phyloP scores from a whole-genome alignment of 2,797 vertebrate genomes.

The Otolemur crassicaudatus region DNA sequence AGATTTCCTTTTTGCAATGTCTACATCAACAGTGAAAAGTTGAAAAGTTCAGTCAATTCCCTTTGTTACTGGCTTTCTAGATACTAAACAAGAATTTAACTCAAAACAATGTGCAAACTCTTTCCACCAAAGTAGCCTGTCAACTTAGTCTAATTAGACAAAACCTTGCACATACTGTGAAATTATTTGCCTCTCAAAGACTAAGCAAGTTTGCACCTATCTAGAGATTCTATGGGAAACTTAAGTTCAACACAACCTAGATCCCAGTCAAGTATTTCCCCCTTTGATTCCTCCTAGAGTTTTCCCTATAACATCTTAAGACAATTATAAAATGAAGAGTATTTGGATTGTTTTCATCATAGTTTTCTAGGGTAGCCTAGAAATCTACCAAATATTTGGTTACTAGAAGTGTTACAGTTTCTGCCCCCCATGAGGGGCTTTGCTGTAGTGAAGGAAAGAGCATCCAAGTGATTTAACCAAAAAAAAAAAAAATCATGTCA shows the following conservation, averaged over 20 bases:
- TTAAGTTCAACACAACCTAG: background rate
- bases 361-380: background rate
- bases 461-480: background rate
- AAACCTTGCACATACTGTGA: background rate
- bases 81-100: constrained; percentile 61
- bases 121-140: constrained; percentile 30
- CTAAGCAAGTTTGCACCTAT: background rate
- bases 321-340: background rate
- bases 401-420: background rate
- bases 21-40: constrained; percentile 78
- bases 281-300: background rate
- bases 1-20: constrained; percentile 65
- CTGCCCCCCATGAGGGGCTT: background rate
- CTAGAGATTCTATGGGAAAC: background rate
- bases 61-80: constrained; percentile 37
- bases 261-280: background rate
- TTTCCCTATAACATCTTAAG: constrained; percentile 7
- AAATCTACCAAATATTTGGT: constrained; percentile 7
- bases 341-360: background rate
- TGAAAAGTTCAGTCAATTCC: constrained; percentile 75
- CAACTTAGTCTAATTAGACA: background rate
- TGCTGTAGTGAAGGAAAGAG: background rate
- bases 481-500: background rate
- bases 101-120: constrained; percentile 55
- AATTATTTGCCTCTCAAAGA: background rate